phyloP scores from a whole-genome alignment of 2,797 vertebrate species.

The Micromesistius poutassou region DNA sequence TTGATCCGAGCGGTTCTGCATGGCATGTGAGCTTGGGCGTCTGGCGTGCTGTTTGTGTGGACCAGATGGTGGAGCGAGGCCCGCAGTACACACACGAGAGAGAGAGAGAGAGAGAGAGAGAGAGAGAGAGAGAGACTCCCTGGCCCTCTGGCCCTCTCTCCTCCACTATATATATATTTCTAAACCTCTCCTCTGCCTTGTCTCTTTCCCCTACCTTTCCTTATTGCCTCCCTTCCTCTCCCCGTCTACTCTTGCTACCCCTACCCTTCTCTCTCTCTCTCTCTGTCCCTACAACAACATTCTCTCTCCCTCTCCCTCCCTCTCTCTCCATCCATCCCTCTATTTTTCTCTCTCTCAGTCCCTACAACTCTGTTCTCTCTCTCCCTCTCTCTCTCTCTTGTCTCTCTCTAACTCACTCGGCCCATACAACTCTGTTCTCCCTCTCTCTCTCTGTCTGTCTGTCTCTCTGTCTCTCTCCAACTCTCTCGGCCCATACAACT shows the following conservation, averaged over 20 bases:
- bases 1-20: conserved; percentile 25
- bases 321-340: not conserved
- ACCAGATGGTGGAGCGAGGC: conserved; percentile 57
- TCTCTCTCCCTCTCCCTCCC: not conserved
- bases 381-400: not conserved
- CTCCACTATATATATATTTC: not conserved
- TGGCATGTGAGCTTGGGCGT: conserved; percentile 45
- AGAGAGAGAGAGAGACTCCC: not conserved
- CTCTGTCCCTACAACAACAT: no score
- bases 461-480: no score
- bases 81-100: not conserved
- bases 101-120: not conserved
- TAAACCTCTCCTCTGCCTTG: not conserved
- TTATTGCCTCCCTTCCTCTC: not conserved
- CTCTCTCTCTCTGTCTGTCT: not conserved
- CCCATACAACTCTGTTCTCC: no score
- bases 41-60: conserved; percentile 36
- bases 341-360: not conserved
- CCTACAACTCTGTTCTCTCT: no score
- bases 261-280: not conserved
- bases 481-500: no score
- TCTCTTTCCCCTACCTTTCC: not conserved
- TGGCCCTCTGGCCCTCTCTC: not conserved
- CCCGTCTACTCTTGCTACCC: not conserved
- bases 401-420: no score